Evolutionary conservation across 2,888 invertebrate genomes (phyloP).

Genomic region (Drosophila testacea): DNA sequence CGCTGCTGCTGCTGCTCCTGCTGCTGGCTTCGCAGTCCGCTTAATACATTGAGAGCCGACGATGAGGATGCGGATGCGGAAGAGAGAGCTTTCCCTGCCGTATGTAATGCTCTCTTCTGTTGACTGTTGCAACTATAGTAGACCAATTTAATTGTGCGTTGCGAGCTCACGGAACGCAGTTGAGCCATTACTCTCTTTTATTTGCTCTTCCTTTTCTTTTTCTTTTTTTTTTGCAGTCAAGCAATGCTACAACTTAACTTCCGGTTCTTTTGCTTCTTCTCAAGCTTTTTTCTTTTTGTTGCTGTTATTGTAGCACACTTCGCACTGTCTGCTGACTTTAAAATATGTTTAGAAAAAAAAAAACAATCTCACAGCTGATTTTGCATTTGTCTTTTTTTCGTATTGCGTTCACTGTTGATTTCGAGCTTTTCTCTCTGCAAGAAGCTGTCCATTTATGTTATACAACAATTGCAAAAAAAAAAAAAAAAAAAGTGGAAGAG

Average conservation of each 20-base stretch:
- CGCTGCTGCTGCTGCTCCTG: background rate
- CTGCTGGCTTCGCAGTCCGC: constrained; percentile 12
- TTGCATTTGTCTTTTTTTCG: constrained; percentile 26
- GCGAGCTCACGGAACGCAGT: constrained; percentile 84
- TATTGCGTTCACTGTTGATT: constrained; percentile 21
- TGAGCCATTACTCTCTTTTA: constrained; percentile 84
- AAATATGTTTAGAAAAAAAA: constrained; percentile 8
- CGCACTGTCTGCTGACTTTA: background rate
- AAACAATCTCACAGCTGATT: constrained; percentile 47
- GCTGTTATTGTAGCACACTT: background rate
- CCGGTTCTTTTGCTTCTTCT: background rate
- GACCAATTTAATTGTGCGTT: constrained; percentile 82
- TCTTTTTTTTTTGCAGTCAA: background rate
- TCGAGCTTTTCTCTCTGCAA: constrained; percentile 57
- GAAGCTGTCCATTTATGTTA: constrained; percentile 58
- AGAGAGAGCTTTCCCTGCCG: constrained; percentile 16
- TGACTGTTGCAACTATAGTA: constrained; percentile 72
- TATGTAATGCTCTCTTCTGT: constrained; percentile 32
- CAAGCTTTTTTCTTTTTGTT: background rate
- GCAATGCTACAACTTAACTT: background rate
- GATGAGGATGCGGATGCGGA: background rate
- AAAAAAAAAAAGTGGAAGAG: constrained; percentile 20
- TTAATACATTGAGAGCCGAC: background rate
- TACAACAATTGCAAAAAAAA: constrained; percentile 64
- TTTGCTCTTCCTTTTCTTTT: background rate